Conservation (phyloP, 2,113 vertebrate genomes). For the Cochlearius cochlearius region DNA sequence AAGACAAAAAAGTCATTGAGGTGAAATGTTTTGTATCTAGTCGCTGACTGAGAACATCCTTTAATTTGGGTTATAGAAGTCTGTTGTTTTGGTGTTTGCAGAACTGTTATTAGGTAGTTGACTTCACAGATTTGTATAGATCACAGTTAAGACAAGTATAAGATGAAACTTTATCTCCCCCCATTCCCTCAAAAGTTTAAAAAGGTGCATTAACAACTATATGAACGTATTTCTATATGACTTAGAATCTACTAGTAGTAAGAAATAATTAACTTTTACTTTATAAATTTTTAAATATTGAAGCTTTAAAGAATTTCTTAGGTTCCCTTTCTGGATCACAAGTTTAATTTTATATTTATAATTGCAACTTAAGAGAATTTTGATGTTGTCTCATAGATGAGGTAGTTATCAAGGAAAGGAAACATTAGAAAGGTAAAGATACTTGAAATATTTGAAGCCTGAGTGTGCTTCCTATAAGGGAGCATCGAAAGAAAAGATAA, state of each 20-base stretch:
- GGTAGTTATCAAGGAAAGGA: not conserved
- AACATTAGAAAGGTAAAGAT: not conserved
- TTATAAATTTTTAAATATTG: not conserved
- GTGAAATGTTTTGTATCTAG: not conserved
- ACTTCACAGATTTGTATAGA: not conserved
- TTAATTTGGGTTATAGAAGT: not conserved
- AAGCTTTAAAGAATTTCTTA: not conserved
- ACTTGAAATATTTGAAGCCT: not conserved
- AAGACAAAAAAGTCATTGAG: not conserved
- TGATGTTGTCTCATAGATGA: not conserved
- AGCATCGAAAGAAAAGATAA: accelerated
- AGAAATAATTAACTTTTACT: not conserved
- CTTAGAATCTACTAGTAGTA: not conserved
- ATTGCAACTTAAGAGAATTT: not conserved
- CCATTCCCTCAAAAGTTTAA: not conserved
- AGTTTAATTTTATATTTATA: not conserved
- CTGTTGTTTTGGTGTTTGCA: not conserved
- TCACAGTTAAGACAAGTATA: not conserved
- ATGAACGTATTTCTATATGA: not conserved
- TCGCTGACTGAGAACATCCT: not conserved
- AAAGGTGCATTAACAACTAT: not conserved
- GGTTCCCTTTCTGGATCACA: not conserved
- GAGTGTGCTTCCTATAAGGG: not conserved
- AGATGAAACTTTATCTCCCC: not conserved
- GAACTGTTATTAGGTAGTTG: not conserved